These are phyloP conservation scores for Alligator sinensis DNA, from an alignment of 2,113 vertebrate species.

Conservation along the genomic window DNA sequence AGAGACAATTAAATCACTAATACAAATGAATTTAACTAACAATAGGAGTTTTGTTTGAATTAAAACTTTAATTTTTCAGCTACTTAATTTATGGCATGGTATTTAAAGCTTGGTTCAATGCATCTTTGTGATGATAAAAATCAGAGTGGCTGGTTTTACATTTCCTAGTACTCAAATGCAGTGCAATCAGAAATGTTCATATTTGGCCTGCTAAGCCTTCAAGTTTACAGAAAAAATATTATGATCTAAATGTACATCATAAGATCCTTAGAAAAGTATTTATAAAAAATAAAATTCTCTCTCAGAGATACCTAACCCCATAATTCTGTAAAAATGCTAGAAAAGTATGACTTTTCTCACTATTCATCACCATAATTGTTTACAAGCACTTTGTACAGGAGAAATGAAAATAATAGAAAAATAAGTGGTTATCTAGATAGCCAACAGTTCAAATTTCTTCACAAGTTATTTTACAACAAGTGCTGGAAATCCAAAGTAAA, in stretches of 20 bases:
- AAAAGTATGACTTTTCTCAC: too few species aligned
- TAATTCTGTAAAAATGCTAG: not conserved
- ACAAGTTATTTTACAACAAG: not conserved
- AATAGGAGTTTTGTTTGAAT: not conserved
- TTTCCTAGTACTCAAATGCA: not conserved
- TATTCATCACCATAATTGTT: too few species aligned
- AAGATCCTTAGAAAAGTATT: not conserved
- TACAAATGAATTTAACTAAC: not conserved
- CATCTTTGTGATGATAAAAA: not conserved
- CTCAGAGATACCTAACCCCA: not conserved
- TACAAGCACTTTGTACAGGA: not conserved
- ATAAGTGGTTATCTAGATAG: not conserved
- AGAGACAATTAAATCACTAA: not conserved
- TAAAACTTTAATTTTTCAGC: not conserved
- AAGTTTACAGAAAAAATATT: not conserved
- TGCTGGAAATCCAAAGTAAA: not conserved
- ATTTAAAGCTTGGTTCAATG: not conserved
- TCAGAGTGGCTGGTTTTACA: not conserved
- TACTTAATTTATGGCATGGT: not conserved
- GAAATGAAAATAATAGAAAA: not conserved
- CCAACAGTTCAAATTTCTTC: too few species aligned
- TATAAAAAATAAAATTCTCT: not conserved
- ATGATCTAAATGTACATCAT: not conserved
- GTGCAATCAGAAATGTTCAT: not conserved
- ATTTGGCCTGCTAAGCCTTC: not conserved